These are phyloP conservation scores for Pogona vitticeps DNA, from an alignment of 2,113 vertebrate species.

Conservation along the genomic window DNA sequence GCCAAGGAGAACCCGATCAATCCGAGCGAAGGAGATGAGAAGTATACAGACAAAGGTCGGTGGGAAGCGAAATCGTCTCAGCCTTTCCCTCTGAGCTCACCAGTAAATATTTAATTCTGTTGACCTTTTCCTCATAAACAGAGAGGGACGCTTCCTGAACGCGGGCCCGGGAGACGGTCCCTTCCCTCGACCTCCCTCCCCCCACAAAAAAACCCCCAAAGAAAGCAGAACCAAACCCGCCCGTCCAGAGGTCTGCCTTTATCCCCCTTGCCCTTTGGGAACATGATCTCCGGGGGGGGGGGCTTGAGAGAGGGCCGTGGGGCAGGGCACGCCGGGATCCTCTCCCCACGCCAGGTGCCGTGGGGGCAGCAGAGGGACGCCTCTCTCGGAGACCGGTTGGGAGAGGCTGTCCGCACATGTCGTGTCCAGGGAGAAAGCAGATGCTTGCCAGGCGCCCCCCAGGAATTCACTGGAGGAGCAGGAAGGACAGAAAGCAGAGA, in stretches of 20 bases:
- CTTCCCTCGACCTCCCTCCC: no score
- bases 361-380: neutral
- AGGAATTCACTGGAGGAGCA: neutral
- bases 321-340: neutral
- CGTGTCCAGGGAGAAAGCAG: neutral
- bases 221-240: no score
- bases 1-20: no score
- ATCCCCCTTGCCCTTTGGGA: neutral
- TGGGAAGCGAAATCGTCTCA: no score
- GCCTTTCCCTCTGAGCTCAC: neutral
- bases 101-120: conserved; percentile 11
- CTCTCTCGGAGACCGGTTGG: neutral
- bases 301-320: neutral
- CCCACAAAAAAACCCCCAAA: no score
- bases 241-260: no score
- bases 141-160: neutral
- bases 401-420: neutral
- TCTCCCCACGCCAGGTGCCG: neutral
- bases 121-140: conserved; percentile 4
- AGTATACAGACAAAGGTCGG: no score
- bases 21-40: no score
- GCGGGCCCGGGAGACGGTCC: no score
- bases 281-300: neutral
- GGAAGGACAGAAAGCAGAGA: neutral
- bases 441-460: no score